Base-by-base conservation (phyloP, 1,140 invertebrate genomes). In the Drosophila gunungcola region DNA sequence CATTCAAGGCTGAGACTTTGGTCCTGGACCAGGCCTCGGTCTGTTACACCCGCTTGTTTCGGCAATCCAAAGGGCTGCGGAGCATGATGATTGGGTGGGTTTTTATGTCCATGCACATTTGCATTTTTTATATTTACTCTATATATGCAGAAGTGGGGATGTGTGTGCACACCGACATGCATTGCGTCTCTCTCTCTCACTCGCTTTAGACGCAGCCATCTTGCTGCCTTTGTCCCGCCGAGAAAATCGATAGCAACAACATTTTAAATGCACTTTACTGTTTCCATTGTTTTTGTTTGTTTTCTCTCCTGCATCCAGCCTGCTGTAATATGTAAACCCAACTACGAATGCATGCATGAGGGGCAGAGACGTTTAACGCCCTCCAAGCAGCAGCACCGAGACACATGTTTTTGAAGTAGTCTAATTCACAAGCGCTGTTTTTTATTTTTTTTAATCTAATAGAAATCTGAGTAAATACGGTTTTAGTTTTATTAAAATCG, bases 41-140 rank as follows among this genome's bases (percentile, higher is more conserved):
- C 38, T 52, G 65, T 46, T 75, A 43, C 73, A 73, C 62, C 46
- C 48, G 43, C 56, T 29, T 55, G 60, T 54, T 73, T 75, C 51
- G 58, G 58, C 52, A 51, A 43, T 74, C 60, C 70, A 56, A 42
- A 63, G n/a, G n/a, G 29, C 27, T 34, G 2, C 12, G 29, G 29
- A 34, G 48, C 41, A 43, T 27, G 36, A 13, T 4, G 29, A 27
- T 13, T 42, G 16, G 27, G 61, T 49, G 53, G 58, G 32, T 39
- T 53, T 69, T 43, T 43, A n/a, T 53, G 53, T 46, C 45, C 39
- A 27, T 56, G 43, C 63, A 60, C 62, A 69, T 77, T 77, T 77
- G 63, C 63, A 77, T 77, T 77, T 77, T 73, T 69, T 77, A 77
- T 69, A 51, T 60, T 69, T 77, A 55, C 56, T 61, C 32, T 51